A percentile compares a stretch with the other conserved stretches of the same genome.
Evolutionary conservation across 2,888 invertebrate species (phyloP).

Genomic region (Erpobdella octoculata): DNA sequence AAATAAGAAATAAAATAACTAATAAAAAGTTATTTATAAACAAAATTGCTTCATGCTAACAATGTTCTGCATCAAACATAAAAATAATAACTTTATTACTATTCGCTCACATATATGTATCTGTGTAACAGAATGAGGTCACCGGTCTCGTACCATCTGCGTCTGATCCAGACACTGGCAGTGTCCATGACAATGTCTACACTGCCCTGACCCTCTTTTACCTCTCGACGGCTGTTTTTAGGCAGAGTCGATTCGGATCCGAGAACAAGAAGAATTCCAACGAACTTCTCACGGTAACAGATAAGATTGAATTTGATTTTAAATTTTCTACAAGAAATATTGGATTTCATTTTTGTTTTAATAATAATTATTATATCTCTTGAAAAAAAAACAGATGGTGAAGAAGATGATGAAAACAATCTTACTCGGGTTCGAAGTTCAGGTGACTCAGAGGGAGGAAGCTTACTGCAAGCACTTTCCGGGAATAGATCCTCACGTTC

Average conservation of each 20-base stretch:
- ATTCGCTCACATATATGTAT: no score
- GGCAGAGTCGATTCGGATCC: neutral
- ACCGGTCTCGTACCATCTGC: conserved; percentile 7
- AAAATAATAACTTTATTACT: no score
- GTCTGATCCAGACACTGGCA: neutral
- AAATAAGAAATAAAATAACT: no score
- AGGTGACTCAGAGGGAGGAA: neutral
- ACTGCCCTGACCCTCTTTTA: conserved; percentile 11
- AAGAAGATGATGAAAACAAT: conserved; percentile 16
- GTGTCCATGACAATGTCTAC: conserved; percentile 17
- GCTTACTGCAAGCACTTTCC: conserved; percentile 24
- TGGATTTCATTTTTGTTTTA: neutral
- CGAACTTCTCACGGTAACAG: no score
- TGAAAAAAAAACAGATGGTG: neutral
- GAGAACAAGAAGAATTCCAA: neutral
- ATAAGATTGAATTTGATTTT: neutral
- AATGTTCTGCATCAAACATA: no score
- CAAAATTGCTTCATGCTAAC: no score
- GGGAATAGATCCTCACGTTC: conserved; percentile 17
- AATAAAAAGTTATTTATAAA: no score
- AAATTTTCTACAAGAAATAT: neutral
- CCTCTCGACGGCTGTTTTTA: neutral
- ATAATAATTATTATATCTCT: neutral
- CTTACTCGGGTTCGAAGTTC: conserved; percentile 4
- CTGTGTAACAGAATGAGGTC: neutral